Conservation (phyloP, 2,888 invertebrate genomes). For the Eupithecia dodoneata region DNA sequence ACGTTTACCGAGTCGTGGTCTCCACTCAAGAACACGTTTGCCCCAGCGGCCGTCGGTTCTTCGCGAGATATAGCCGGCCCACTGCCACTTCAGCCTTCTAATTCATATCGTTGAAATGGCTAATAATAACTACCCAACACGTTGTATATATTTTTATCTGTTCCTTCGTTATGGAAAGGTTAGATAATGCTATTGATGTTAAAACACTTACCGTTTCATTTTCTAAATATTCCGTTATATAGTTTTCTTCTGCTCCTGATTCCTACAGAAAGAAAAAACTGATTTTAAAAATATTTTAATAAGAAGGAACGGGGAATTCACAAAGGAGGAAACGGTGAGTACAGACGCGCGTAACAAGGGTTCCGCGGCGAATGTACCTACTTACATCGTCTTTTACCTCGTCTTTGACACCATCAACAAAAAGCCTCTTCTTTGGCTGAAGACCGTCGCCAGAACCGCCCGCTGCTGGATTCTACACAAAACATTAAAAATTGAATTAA, state of each 20-base stretch:
- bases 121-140: no score
- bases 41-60: no score
- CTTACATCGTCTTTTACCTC: neutral
- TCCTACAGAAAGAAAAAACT: neutral
- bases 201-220: slow-evolving; percentile 4
- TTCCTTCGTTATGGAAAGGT: no score
- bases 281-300: neutral
- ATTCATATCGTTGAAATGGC: no score
- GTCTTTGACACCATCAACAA: neutral
- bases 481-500: neutral
- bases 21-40: no score
- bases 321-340: neutral
- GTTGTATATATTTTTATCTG: no score
- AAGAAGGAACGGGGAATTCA: no score
- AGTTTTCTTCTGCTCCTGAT: neutral
- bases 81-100: no score
- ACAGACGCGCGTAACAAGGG: neutral
- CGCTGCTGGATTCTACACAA: neutral
- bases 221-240: slow-evolving; percentile 4
- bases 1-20: no score
- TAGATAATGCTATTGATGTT: neutral
- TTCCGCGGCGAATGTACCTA: neutral
- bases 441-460: neutral
- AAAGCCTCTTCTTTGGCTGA: neutral
- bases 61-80: no score